Base-by-base conservation (phyloP, 1,140 invertebrate genomes). In the Trissolcus basalis region DNA sequence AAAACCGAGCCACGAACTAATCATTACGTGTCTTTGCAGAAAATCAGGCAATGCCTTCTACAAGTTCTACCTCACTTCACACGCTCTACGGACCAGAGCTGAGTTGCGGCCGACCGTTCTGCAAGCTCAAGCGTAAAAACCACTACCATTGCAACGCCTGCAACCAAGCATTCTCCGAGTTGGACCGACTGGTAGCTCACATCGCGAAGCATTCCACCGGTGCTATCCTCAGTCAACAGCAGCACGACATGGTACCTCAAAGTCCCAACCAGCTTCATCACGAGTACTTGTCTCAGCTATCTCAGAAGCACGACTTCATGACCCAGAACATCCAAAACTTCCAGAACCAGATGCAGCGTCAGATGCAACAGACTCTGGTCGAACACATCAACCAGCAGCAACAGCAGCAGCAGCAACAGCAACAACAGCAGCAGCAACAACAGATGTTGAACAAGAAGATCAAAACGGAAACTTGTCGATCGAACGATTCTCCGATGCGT, bases 101-200 rank as follows among this genome's bases (percentile, higher is more conserved):
- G 51, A 93, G 92, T 65, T 96, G 95, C 86, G 92, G 93, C 35
- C 89, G 94, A 15, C 94, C 94, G 7, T 96, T 96, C 82, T 96
- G 95, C 85, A 96, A 96, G 84, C 88, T 96, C 41, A 96, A 96
- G 83, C 90, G 94, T 51, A 93, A 94, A 77, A 92, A 94, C 69
- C 95, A 96, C 83, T 96, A 93, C 79, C 95, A 96, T 82, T 96
- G 95, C 85, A 93, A 94, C 80, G 91, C 94, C n/a, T 96, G 95
- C 86, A 95, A 95, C 86, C 94, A 96, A 85, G 93, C 92, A 4
- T 93, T 93, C 81, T 93, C 92, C 1, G 93, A 94, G 69, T 75
- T 93, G 14, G 92, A 93, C 56, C 90, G 91, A 63, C 83, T 94
- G 36, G 89, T 92, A 13, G 90, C 92, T 5, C 93, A 94, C 82